Evolutionary conservation across 2,797 vertebrate species (phyloP).

Genomic region (Acanthiza pusilla): DNA sequence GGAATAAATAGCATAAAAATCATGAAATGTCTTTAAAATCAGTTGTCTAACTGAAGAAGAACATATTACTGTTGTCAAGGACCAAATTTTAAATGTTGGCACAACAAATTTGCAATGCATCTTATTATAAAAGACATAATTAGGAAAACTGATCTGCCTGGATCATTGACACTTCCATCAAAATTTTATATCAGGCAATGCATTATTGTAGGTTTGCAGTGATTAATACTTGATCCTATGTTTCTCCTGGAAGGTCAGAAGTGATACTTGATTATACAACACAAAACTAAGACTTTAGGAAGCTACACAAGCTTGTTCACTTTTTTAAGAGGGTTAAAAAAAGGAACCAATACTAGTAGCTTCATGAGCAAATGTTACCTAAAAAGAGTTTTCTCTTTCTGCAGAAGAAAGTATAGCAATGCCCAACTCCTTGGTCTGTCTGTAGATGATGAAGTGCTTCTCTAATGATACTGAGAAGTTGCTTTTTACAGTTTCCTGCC

Average conservation of each 20-base stretch:
- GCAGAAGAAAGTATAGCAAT: slow-evolving; percentile 34
- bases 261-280: neutral
- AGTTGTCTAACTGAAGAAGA: neutral
- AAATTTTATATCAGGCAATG: neutral
- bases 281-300: neutral
- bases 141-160: neutral
- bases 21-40: neutral
- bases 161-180: neutral
- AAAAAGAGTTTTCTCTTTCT: slow-evolving; percentile 28
- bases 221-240: neutral
- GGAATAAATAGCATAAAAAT: neutral
- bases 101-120: neutral
- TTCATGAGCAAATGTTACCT: neutral
- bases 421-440: neutral
- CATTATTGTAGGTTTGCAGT: neutral
- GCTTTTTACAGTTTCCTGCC: slow-evolving; percentile 25
- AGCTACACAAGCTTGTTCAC: neutral
- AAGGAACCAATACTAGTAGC: neutral
- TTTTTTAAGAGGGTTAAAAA: neutral
- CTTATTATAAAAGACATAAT: neutral
- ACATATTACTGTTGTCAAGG: accelerated
- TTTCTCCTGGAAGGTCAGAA: neutral
- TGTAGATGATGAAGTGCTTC: slow-evolving; percentile 26
- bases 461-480: slow-evolving; percentile 31
- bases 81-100: neutral